Base-by-base conservation (phyloP, 92 coral and sea anemone genomes). In the Siderastrea radians region DNA sequence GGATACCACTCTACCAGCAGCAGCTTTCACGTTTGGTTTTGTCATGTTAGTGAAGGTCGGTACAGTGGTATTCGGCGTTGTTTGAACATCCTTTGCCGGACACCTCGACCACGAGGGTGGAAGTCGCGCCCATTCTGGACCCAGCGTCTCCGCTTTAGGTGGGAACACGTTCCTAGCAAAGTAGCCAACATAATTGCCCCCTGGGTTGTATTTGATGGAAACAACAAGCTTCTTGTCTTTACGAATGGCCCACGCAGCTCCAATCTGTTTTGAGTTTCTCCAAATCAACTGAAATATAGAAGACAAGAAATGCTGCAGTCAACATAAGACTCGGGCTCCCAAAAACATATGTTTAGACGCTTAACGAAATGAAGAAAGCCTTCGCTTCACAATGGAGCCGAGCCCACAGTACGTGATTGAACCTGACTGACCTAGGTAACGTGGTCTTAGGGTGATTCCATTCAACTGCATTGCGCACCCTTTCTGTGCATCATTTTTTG, bases 241-340 rank as follows among this genome's bases (percentile, higher is more conserved):
- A 17, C 91, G 94, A 2, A 77, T 46, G 7, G 77, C 82, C 91
- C 78, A 89, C 13, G 91, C 89, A n/a, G 88, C 94, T 12, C 94
- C 94, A 65, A 91, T 87, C 63, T 82, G 85, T 75, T 14, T 91
- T 3, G 94, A 87, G 81, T 84, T 67, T 87, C 79, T 91, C 94
- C 94, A 91, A 70, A 91, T 49, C 15, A 87, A 54, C 94, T 91
- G 69, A 44, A 57, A 74, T 17, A n/a, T 72, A 49, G 17, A 19
- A 17, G 43, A 51, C 3, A 43, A 16, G 48, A 67, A 13, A 75
- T 12, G 80, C 46, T 17, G 1, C 0, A 13, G 63, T 38, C 7
- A 51, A 52, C 4, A 43, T 15, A 52, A 8, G 1, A 74, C 6
- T 26, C 38, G 38, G 38, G 38, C 38, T 26, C 38, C 38, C 38